Conservation (phyloP, 2,797 vertebrate species). For the Cephalopachus bancanus region DNA sequence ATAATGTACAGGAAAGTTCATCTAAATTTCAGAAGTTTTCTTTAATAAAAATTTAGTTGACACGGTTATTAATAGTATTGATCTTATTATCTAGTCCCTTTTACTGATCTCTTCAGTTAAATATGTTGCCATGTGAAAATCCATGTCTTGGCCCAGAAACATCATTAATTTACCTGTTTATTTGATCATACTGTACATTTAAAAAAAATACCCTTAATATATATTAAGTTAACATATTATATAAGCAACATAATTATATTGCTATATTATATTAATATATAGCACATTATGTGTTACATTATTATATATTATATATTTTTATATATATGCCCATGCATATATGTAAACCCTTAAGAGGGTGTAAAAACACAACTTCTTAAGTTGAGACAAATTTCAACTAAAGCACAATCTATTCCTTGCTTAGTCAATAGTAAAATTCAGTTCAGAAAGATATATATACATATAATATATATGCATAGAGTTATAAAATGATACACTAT, state of each 20-base stretch:
- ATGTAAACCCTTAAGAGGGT: background rate
- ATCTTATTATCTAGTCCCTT: background rate
- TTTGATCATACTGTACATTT: background rate
- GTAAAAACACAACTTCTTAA: background rate
- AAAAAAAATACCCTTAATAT: background rate
- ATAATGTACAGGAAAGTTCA: background rate
- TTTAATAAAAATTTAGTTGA: constrained; percentile 16
- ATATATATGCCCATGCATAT: background rate
- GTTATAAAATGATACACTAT: background rate
- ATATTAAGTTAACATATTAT: background rate
- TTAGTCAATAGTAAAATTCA: background rate
- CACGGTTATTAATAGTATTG: background rate
- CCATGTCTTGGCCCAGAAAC: background rate
- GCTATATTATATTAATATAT: background rate
- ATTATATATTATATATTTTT: background rate
- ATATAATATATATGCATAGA: background rate
- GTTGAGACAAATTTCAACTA: background rate
- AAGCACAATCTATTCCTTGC: background rate
- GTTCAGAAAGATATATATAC: background rate
- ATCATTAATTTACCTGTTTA: constrained; percentile 3
- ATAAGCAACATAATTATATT: background rate
- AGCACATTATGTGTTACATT: background rate
- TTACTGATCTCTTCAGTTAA: constrained; percentile 2
- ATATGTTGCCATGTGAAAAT: constrained; percentile 11
- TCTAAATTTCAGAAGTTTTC: constrained; percentile 30